A percentile compares a stretch with the other conserved stretches of the same genome.
Conservation (phyloP, 2,888 invertebrate species). For the Selenia dentaria region DNA sequence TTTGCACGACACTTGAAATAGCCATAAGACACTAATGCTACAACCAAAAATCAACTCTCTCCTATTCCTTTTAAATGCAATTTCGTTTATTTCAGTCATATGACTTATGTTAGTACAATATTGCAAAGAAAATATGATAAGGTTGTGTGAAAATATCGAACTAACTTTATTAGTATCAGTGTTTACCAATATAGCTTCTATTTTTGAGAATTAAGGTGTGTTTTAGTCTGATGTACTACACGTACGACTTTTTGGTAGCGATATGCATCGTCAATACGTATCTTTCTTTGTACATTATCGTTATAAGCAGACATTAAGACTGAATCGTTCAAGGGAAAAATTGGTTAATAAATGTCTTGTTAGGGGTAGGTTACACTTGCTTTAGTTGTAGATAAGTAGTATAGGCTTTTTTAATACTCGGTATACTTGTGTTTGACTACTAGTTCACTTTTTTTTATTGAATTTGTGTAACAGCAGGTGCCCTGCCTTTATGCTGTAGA, state of each 20-base stretch:
- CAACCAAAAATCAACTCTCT: conserved; percentile 26
- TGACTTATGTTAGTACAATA: background rate
- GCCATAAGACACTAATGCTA: conserved; percentile 12
- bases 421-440: too few relatives aligned
- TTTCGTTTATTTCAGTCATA: conserved; percentile 5
- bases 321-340: conserved; percentile 77
- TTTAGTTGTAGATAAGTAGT: too few relatives aligned
- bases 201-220: conserved; percentile 12
- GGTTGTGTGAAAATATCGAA: conserved; percentile 75
- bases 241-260: conserved; percentile 41
- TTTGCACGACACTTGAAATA: conserved; percentile 31
- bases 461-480: too few relatives aligned
- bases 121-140: conserved; percentile 62
- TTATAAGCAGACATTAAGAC: conserved; percentile 72
- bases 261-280: conserved; percentile 64
- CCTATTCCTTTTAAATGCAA: fast-evolving
- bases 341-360: conserved; percentile 72
- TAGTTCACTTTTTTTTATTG: too few relatives aligned
- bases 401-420: too few relatives aligned
- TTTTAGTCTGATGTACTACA: conserved; percentile 23
- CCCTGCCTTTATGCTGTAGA: too few relatives aligned
- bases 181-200: background rate
- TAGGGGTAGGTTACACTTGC: background rate
- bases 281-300: conserved; percentile 73
- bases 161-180: conserved; percentile 59